Conservation (phyloP, 2,113 vertebrate species). For the Hyperoodon ampullatus region DNA sequence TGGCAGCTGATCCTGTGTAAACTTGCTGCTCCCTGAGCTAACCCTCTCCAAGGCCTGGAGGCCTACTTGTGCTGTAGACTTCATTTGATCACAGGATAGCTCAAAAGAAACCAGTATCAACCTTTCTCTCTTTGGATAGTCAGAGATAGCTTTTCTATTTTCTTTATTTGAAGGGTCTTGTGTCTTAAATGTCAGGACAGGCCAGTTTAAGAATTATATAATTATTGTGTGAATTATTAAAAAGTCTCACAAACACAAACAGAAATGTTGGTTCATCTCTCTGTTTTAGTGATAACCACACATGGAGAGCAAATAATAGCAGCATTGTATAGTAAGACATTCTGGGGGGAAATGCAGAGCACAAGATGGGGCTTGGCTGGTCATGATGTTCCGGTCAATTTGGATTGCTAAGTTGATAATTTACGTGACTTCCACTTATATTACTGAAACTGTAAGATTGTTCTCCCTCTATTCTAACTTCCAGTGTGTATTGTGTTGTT, state of each 20-base stretch:
- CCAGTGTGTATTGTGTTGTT: neutral
- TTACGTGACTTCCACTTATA: neutral
- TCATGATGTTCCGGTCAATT: slow-evolving; percentile 11
- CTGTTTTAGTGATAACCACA: slow-evolving; percentile 29
- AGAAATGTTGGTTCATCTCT: neutral
- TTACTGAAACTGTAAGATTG: neutral
- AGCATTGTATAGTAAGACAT: neutral
- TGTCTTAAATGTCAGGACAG: slow-evolving; percentile 50
- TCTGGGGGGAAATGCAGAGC: neutral
- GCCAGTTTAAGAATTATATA: slow-evolving; percentile 24
- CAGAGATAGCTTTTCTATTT: slow-evolving; percentile 37
- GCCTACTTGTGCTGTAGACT: neutral
- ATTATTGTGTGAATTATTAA: slow-evolving; percentile 15
- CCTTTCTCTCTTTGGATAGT: neutral
- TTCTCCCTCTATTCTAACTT: slow-evolving; percentile 64
- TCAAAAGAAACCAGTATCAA: slow-evolving; percentile 29
- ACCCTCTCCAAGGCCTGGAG: neutral
- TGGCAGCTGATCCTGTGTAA: slow-evolving; percentile 30
- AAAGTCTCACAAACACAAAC: slow-evolving; percentile 17
- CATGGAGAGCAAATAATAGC: neutral
- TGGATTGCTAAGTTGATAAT: slow-evolving; percentile 43
- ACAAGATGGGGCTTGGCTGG: neutral
- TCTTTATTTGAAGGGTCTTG: slow-evolving; percentile 35
- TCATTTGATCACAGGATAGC: neutral
- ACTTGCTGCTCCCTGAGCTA: neutral